Base-by-base conservation (phyloP, 2,888 invertebrate genomes). In the Biston stratarius region DNA sequence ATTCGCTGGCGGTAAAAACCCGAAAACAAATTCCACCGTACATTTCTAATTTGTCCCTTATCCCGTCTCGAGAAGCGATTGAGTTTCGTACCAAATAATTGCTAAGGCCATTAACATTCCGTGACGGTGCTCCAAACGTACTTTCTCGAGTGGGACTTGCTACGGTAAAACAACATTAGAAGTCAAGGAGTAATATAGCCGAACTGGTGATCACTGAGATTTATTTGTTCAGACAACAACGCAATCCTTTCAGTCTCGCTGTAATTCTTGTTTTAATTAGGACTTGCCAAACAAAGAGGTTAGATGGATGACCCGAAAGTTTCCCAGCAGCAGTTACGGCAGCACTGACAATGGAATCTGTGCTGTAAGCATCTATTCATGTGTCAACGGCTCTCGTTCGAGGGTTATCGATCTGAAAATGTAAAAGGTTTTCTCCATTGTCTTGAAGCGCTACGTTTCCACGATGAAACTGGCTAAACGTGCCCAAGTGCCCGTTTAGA, bases 401-500 rank as follows among this genome's bases (percentile, higher is more conserved):
- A 87, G 84, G 86, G 90, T 87, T 89, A 90, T 89, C 87, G 88
- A 86, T 88, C 88, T 86, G 82, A 76, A 24, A 84, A 85, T 87
- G 86, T 88, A 86, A 88, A 87, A 87, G 87, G 81, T 86, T 89
- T 84, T 84, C 86, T 83, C 81, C 80, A 86, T 90, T 91, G 91
- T 92, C 87, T 90, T 86, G 84, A 88, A 84, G 84, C 82, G 80
- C 79, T 68, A 71, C 68, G 78, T 77, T 80, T 81, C 79, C 81
- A 79, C 77, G 77, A 80, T 81, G 78, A 76, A 85, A 81, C 81
- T 77, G 77, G 82, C 82, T 81, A 83, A 83, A 87, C 92, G 92
- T 92, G 92, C 87, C 80, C 84, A 87, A 92, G 92, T 88, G 85
- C 81, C 79, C 73, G 77, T 79, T 75, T 74, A 71, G 78, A 67